phyloP scores from a whole-genome alignment of 1,140 invertebrate genomes.

The Drosophila kohkoa region DNA sequence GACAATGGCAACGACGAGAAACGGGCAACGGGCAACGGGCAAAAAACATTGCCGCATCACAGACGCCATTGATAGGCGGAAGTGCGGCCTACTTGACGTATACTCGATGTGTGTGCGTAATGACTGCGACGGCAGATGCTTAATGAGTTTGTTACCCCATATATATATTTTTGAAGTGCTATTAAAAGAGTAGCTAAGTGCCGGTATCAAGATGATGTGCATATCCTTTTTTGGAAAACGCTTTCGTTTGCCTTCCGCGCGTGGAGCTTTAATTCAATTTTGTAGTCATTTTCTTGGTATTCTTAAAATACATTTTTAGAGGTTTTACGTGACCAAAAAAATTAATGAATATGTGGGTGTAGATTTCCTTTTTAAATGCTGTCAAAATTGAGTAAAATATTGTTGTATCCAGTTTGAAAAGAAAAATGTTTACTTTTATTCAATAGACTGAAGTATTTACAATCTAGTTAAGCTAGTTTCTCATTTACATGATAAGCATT shows the following conservation, averaged over 20 bases:
- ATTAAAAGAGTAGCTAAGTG: slow-evolving; percentile 25
- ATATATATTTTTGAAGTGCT: slow-evolving; percentile 22
- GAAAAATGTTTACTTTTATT: slow-evolving; percentile 9
- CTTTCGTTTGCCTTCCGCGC: no score
- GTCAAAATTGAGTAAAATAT: neutral
- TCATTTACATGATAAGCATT: slow-evolving; percentile 28
- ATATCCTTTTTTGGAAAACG: neutral
- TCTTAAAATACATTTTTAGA: neutral
- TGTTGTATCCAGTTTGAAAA: neutral
- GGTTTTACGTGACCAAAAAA: neutral
- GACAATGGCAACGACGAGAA: slow-evolving; percentile 1
- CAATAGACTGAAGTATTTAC: slow-evolving; percentile 10
- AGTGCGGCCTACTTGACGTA: slow-evolving; percentile 64
- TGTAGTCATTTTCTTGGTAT: neutral
- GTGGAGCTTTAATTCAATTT: slow-evolving; percentile 2
- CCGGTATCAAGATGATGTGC: slow-evolving; percentile 1
- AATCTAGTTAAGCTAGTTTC: neutral
- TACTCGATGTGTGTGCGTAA: slow-evolving; percentile 52
- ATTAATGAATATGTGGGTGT: neutral
- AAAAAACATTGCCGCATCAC: slow-evolving; percentile 45
- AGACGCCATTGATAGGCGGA: slow-evolving; percentile 69
- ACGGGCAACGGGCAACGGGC: slow-evolving; percentile 9
- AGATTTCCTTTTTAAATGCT: neutral
- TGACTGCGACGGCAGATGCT: slow-evolving; percentile 29
- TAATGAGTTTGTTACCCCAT: slow-evolving; percentile 78